Evolutionary conservation across 2,888 invertebrate species (phyloP).

Genomic region (Drosophila sordidula): DNA sequence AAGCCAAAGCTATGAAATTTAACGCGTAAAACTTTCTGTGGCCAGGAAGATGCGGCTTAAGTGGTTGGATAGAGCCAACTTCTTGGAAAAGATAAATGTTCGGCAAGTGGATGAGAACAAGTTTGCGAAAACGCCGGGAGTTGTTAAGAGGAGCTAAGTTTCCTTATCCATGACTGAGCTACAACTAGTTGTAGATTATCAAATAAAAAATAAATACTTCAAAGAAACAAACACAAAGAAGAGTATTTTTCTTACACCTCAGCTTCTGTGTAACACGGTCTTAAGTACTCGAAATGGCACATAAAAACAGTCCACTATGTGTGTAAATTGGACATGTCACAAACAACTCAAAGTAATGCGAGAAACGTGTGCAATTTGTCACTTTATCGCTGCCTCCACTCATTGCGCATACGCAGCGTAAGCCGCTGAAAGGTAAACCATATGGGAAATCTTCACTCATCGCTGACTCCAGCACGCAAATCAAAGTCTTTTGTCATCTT

Average conservation of each 20-base stretch:
- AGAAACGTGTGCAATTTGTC: constrained; percentile 44
- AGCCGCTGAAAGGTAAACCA: constrained; percentile 9
- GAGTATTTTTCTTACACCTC: background rate
- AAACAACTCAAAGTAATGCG: constrained; percentile 32
- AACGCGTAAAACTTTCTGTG: constrained; percentile 38
- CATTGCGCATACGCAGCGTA: constrained; percentile 30
- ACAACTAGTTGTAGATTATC: background rate
- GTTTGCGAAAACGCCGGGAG: constrained; percentile 10
- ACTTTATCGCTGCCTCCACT: constrained; percentile 28
- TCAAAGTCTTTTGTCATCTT: constrained; percentile 36
- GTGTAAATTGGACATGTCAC: constrained; percentile 21
- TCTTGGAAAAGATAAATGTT: constrained; percentile 6
- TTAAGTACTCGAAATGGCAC: constrained; percentile 1
- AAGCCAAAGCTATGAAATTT: constrained; percentile 30
- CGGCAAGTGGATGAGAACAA: constrained; percentile 2
- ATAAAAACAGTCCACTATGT: constrained; percentile 8
- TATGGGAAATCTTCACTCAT: constrained; percentile 20
- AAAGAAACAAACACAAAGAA: background rate
- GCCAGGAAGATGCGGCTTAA: constrained; percentile 20
- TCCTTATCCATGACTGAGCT: background rate
- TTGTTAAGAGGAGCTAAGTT: background rate
- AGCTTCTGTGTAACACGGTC: background rate
- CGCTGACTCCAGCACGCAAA: constrained; percentile 31
- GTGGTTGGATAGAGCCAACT: background rate
- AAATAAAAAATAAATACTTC: background rate